phyloP scores from a whole-genome alignment of 64 coral and sea anemone genomes.

The Pocillopora damicornis region DNA sequence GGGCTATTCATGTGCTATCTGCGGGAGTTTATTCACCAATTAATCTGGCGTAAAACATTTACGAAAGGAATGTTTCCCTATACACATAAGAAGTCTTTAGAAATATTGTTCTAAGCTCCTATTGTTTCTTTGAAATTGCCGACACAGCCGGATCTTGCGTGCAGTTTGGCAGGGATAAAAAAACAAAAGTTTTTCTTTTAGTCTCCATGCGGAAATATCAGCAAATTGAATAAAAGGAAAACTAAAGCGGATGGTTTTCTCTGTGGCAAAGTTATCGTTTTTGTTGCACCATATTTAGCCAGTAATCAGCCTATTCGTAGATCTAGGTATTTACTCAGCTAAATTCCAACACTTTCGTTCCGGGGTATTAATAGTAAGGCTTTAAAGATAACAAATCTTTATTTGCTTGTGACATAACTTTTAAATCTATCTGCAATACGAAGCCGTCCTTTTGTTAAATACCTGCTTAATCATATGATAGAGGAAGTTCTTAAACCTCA shows the following conservation, averaged over 20 bases:
- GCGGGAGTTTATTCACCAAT: constrained; percentile 1
- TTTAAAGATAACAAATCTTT: constrained; percentile 44
- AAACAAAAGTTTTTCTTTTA: not conserved
- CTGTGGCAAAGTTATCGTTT: not conserved
- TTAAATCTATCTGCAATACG: constrained; percentile 33
- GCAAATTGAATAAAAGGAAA: not conserved
- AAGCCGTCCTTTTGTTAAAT: constrained; percentile 33
- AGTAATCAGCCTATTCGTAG: constrained; percentile 4
- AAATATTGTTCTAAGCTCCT: constrained; percentile 21
- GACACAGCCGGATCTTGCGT: not conserved
- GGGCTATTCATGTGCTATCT: constrained; percentile 10
- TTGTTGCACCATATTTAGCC: not conserved
- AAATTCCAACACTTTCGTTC: not conserved
- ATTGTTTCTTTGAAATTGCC: constrained; percentile 33
- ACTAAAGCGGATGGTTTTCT: not conserved
- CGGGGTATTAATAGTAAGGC: not conserved
- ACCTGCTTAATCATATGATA: constrained; percentile 27
- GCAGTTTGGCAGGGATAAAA: not conserved
- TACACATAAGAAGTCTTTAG: not conserved
- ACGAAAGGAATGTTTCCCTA: constrained; percentile 8
- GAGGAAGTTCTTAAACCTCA: constrained; percentile 29
- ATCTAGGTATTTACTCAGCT: not conserved
- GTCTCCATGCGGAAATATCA: not conserved
- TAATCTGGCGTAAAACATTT: constrained; percentile 26
- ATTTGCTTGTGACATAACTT: constrained; percentile 18